Evolutionary conservation across 2,113 vertebrate species (phyloP).

Genomic region (Orthonyx spaldingii): DNA sequence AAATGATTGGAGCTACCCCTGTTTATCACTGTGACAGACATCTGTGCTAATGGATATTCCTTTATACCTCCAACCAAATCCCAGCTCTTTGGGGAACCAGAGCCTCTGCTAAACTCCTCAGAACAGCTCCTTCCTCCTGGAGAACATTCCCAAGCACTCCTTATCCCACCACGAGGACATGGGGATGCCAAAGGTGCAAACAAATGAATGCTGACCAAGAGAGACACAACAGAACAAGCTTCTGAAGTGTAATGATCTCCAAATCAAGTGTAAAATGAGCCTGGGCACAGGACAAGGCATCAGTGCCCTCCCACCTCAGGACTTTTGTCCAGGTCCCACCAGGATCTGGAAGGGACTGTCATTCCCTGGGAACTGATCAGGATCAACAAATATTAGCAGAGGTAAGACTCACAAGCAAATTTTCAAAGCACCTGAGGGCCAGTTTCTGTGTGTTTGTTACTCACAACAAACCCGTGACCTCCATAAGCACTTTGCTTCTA

Average conservation of each 20-base stretch:
- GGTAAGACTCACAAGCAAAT: not conserved
- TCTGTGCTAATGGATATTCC: not conserved
- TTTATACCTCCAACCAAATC: not conserved
- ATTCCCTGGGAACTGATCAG: not conserved
- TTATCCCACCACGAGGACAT: not conserved
- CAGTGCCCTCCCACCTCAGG: not conserved
- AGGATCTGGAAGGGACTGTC: not conserved
- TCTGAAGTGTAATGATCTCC: not conserved
- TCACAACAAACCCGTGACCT: not conserved
- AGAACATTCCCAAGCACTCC: not conserved
- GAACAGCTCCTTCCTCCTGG: not conserved
- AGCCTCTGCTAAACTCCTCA: not conserved
- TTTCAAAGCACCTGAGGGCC: not conserved
- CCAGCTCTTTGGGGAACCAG: not conserved
- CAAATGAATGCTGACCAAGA: not conserved
- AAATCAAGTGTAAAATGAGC: not conserved
- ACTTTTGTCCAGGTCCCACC: not conserved
- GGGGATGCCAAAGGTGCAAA: not conserved
- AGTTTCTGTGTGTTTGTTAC: not conserved
- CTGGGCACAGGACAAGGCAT: not conserved
- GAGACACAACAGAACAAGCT: not conserved
- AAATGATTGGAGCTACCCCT: not conserved
- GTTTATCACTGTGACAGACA: not conserved
- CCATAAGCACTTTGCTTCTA: not conserved
- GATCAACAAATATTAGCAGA: not conserved